Percentiles rank a stretch among this genome's conserved stretches.
phyloP scores from a whole-genome alignment of 1,140 invertebrate genomes.

The Cyphomyrmex costatus region DNA sequence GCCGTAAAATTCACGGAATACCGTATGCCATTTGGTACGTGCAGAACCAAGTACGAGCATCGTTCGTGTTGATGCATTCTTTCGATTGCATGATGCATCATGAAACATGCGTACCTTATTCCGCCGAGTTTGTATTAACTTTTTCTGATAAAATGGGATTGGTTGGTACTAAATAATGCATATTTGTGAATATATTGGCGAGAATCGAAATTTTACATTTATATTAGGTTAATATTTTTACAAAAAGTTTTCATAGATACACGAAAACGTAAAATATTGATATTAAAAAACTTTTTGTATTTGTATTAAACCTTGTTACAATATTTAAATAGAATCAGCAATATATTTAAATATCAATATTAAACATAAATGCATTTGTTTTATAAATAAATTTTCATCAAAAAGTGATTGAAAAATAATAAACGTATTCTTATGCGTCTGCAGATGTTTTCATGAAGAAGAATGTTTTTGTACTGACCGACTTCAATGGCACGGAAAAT shows the following conservation, averaged over 20 bases:
- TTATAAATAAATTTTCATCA: conserved; percentile 23
- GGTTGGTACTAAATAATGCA: conserved; percentile 18
- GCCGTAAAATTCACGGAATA: conserved; percentile 21
- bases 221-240: not conserved
- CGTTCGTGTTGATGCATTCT: conserved; percentile 25
- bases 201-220: not conserved
- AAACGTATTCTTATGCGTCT: not conserved
- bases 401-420: conserved; percentile 4
- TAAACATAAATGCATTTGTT: not conserved
- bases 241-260: not conserved
- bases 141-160: conserved; percentile 20
- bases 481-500: conserved; percentile 18
- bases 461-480: conserved; percentile 17
- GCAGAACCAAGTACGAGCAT: not conserved
- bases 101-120: conserved; percentile 37
- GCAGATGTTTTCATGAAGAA: not conserved
- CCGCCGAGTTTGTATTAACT: not conserved
- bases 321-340: too few species aligned
- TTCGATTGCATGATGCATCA: conserved; percentile 47
- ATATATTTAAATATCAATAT: not conserved
- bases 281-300: not conserved
- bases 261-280: not conserved
- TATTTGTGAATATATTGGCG: not conserved
- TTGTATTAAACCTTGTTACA: too few species aligned
- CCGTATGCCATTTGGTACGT: not conserved